These are phyloP conservation scores for Sebastes baramenuke DNA, from an alignment of 2,797 vertebrate species.

Conservation along the genomic window DNA sequence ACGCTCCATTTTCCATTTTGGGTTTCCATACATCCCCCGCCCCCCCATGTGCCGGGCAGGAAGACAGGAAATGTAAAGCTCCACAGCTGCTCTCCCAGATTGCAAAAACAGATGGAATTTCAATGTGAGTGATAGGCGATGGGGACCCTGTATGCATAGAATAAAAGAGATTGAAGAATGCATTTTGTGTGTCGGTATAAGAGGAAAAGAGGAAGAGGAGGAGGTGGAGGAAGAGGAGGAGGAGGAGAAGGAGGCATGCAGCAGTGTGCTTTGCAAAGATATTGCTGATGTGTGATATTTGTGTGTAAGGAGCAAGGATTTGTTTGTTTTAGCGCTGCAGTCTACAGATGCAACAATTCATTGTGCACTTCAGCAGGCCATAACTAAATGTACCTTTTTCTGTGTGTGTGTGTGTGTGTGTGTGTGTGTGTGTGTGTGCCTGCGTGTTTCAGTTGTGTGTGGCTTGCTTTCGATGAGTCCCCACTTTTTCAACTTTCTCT, in stretches of 20 bases:
- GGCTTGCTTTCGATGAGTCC: constrained; percentile 33
- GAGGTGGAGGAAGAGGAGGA: not conserved
- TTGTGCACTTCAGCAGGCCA: not conserved
- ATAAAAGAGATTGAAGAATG: constrained; percentile 40
- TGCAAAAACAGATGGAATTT: constrained; percentile 71
- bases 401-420: not conserved
- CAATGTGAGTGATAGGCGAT: constrained; percentile 55
- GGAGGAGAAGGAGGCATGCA: not conserved
- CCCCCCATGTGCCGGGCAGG: not conserved
- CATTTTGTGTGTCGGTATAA: not conserved
- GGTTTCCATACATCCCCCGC: constrained; percentile 4
- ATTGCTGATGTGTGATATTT: constrained; percentile 27
- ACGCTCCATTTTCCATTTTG: constrained; percentile 12
- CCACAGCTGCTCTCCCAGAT: constrained; percentile 57
- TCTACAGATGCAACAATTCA: not conserved
- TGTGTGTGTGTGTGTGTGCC: not conserved
- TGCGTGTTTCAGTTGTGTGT: not conserved
- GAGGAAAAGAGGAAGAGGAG: not conserved
- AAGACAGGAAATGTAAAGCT: constrained; percentile 38
- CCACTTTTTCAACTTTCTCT: constrained; percentile 34
- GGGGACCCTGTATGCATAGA: constrained; percentile 43
- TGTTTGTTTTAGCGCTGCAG: constrained; percentile 2
- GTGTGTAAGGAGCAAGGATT: not conserved
- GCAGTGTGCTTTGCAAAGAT: constrained; percentile 10
- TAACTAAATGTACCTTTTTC: not conserved